These are phyloP conservation scores for Villa cingulata DNA, from an alignment of 2,888 invertebrate genomes.

Conservation along the genomic window DNA sequence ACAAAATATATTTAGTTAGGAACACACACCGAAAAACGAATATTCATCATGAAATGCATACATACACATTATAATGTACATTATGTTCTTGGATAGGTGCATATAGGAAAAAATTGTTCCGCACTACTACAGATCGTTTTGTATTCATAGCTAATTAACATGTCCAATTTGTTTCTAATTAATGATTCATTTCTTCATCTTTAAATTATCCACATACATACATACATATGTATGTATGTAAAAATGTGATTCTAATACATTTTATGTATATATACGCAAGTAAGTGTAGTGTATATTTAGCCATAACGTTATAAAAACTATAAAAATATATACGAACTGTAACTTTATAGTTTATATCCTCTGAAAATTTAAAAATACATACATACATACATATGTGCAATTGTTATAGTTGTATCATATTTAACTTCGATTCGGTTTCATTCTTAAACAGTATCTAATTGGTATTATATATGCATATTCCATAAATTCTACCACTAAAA, in stretches of 20 bases:
- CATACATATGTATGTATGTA: neutral
- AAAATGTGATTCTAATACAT: too few relatives aligned
- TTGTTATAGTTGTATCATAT: neutral
- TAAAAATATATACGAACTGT: too few relatives aligned
- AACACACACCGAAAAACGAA: too few relatives aligned
- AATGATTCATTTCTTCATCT: slow-evolving; percentile 12
- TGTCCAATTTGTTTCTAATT: slow-evolving; percentile 16
- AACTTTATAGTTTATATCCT: too few relatives aligned
- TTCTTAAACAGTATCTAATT: slow-evolving; percentile 6
- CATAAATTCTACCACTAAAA: neutral
- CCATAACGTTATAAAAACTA: too few relatives aligned
- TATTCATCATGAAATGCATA: too few relatives aligned
- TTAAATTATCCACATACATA: slow-evolving; percentile 1
- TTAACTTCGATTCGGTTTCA: neutral
- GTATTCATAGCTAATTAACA: slow-evolving; percentile 10
- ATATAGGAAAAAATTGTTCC: neutral
- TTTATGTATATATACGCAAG: too few relatives aligned
- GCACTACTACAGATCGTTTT: neutral
- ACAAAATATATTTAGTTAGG: too few relatives aligned
- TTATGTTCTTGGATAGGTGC: neutral
- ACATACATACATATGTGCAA: neutral
- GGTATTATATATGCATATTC: slow-evolving; percentile 6
- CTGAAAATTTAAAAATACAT: too few relatives aligned
- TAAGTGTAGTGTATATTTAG: too few relatives aligned
- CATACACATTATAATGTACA: too few relatives aligned